Evolutionary conservation across 2,888 invertebrate genomes (phyloP), one percentile per base, ranked within the genome.

Genomic region (Meloe dianella): DNA sequence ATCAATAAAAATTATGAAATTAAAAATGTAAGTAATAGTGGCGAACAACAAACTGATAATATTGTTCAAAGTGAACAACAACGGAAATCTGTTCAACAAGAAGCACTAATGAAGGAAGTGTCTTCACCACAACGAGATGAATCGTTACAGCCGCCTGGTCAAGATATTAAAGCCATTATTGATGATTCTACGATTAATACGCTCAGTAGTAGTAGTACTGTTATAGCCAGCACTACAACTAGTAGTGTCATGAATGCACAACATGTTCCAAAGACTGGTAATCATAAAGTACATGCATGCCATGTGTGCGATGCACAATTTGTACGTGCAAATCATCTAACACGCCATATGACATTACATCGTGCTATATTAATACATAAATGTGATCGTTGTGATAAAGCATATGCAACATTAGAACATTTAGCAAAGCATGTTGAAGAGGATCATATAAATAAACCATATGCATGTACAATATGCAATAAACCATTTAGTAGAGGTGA

Each of bases 261-360:
- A 27, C 60, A 47, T 20, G 9, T 17, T 17, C 5, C 51, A 24
- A 65, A 67, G 22, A 30, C 61, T 12, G 47, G 63, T 32, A 54
- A 66, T 51, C 65, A 68, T 63, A 82, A 81, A 71, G 71, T 80
- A 32, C 82, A 83, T 67, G 76, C 74, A 60, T 84, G 84, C 69
- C 83, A 84, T 66, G 84, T 84, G 32, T 84, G 84, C 66, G 76
- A 78, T 14, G 80, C 81, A 0, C 75, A 78, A 60, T 84, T 84
- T 69, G 77, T 80, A 0, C 72, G 84, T 47, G 80, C 81, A 2
- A 84, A 83, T 71, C 83, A 84, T 70, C 74, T 84, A 54, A 83
- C 84, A 2, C 76, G 83, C 27, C 84, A 84, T 70, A 84, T 84
- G 84, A 83, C 81, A 1, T 69, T 84, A 47, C 84, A 84, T 74